Base-by-base conservation (phyloP, 1,140 invertebrate genomes). In the Triops longicaudatus region DNA sequence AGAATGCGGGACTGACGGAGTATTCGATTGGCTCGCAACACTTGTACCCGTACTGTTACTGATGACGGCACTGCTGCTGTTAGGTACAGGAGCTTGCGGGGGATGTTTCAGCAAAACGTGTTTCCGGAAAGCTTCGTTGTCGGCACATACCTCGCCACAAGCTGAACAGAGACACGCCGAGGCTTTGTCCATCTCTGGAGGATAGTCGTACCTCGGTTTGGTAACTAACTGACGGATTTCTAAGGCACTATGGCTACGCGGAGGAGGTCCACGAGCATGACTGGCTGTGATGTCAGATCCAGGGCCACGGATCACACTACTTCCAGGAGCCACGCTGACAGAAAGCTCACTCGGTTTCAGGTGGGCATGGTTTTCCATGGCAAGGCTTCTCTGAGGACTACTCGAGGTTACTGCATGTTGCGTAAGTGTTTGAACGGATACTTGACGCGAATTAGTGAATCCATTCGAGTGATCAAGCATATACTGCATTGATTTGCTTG, bases 61-160 rank as follows among this genome's bases (percentile, higher is more conserved):
- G 22, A 6, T 63, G 50, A 22, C 6, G 4, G 50, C 14, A 22
- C 50, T 63, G 50, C 50, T 63, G 50, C 37, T 71, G 76, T 17
- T n/a, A 10, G 76, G 76, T 37, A 50, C 63, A 14, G 10, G 26
- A n/a, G 44, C 10, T 26, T 72, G 72, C 17, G 76, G 76, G 26
- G 73, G 76, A 43, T 73, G 76, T 72, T 72, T 77, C 37, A 37
- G 50, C 76, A 72, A 37, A 14, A 73, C 63, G 63, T 77, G 76
- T 11, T 7, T 27, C 42, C 44, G 73, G 63, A 74, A 75, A n/a
- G 72, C 17, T 78, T 78, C 77, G 37, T 43, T 78, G 26, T 73
- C 26, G 37, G 26, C 43, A 26, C 43, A 74, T 14, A 74, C 31
- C 12, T 78, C 72, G 74, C 71, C 72, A 17, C 72, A 50, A 42